Conservation (phyloP, 2,888 invertebrate genomes). For the Ypsolopha sequella region DNA sequence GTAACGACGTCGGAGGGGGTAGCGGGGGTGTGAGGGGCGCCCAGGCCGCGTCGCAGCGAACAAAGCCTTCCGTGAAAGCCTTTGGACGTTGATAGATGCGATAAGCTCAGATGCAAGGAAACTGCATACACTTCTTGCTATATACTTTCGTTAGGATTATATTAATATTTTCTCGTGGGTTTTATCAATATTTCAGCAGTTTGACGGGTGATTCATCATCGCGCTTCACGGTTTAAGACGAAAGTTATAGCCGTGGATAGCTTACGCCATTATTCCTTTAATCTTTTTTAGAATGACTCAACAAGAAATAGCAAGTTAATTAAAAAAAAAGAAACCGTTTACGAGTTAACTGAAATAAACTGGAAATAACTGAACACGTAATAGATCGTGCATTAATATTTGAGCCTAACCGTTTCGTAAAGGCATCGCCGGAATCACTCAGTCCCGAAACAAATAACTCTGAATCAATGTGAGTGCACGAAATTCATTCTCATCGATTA, state of each 20-base stretch:
- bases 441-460: not conserved
- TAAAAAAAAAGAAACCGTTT: too few relatives aligned
- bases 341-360: too few relatives aligned
- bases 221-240: too few relatives aligned
- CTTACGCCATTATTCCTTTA: too few relatives aligned
- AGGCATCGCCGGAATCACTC: not conserved
- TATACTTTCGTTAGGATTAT: constrained; percentile 33
- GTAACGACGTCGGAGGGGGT: constrained; percentile 23
- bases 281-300: too few relatives aligned
- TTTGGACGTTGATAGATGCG: constrained; percentile 25
- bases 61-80: constrained; percentile 66
- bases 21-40: constrained; percentile 21
- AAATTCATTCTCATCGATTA: constrained; percentile 4
- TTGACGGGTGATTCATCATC: not conserved
- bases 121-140: constrained; percentile 66
- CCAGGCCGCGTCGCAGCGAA: constrained; percentile 33
- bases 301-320: too few relatives aligned
- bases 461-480: constrained; percentile 4
- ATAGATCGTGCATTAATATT: not conserved
- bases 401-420: not conserved
- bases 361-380: too few relatives aligned
- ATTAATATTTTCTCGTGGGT: constrained; percentile 26
- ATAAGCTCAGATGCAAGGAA: constrained; percentile 59
- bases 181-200: constrained; percentile 10
- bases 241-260: too few relatives aligned